A percentile compares a stretch with the other conserved stretches of the same genome.
Conservation (phyloP, 2,797 vertebrate genomes). For the Acipenser ruthenus region DNA sequence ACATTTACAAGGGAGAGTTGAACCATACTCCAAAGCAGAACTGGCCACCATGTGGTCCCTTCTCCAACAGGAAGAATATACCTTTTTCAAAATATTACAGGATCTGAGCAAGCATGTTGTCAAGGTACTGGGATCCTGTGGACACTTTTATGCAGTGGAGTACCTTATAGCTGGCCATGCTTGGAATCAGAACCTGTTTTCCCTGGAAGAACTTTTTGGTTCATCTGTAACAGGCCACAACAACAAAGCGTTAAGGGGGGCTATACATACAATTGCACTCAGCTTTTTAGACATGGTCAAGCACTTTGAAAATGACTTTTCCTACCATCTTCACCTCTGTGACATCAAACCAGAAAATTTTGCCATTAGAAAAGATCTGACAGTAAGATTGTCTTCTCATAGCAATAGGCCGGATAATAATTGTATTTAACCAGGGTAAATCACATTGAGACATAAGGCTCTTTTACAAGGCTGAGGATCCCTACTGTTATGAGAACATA, state of each 20-base stretch:
- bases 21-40: constrained; percentile 64
- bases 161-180: constrained; percentile 81
- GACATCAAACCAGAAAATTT: constrained; percentile 97
- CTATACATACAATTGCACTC: constrained; percentile 74
- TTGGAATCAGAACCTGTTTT: constrained; percentile 82
- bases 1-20: constrained; percentile 45
- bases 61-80: constrained; percentile 90
- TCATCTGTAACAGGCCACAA: constrained; percentile 26
- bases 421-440: no score
- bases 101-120: constrained; percentile 79
- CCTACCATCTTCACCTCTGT: constrained; percentile 84
- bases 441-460: no score
- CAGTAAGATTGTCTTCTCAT: constrained; percentile 51
- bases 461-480: no score
- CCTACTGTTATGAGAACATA: no score
- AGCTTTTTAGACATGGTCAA: constrained; percentile 90
- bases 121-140: constrained; percentile 84
- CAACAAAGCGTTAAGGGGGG: constrained; percentile 44
- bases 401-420: no score
- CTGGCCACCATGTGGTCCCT: constrained; percentile 87
- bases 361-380: constrained; percentile 84
- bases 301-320: constrained; percentile 88
- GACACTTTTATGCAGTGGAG: constrained; percentile 92
- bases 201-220: constrained; percentile 54
- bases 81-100: constrained; percentile 82